Percentiles rank a stretch among this genome's conserved stretches.
Conservation (phyloP, 2,888 invertebrate genomes). For the Andricus quercusramuli region DNA sequence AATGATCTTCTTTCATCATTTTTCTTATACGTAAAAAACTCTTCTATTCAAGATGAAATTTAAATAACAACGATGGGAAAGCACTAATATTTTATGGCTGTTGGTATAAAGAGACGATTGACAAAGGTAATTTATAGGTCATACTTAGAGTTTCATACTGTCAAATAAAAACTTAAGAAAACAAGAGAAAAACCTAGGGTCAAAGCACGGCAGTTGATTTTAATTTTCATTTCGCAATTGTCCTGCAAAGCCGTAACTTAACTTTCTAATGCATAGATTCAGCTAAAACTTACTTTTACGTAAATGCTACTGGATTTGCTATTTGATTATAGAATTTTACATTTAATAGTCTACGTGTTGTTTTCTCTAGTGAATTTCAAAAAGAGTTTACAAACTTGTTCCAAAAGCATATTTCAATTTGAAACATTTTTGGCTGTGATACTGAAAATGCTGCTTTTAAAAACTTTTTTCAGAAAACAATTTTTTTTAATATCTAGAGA, state of each 20-base stretch:
- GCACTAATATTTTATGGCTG: not conserved
- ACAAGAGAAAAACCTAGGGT: constrained; percentile 8
- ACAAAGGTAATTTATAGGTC: not conserved
- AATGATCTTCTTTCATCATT: not conserved
- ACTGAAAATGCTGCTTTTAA: too few species aligned
- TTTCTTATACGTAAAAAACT: not conserved
- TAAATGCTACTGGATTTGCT: constrained; percentile 23
- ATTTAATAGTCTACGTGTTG: too few species aligned
- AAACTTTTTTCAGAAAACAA: too few species aligned
- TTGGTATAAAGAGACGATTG: not conserved
- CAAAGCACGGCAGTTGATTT: not conserved
- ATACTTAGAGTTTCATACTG: not conserved
- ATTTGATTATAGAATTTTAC: not conserved
- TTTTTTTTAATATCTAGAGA: too few species aligned
- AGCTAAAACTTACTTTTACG: constrained; percentile 39
- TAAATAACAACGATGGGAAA: not conserved
- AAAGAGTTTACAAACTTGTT: too few species aligned
- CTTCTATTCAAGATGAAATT: not conserved
- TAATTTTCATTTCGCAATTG: constrained; percentile 9
- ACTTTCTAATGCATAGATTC: constrained; percentile 29
- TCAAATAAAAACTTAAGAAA: not conserved
- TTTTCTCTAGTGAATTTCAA: too few species aligned
- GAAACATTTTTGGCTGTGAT: too few species aligned
- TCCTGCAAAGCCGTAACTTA: not conserved
- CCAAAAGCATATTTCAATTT: too few species aligned